A percentile compares a stretch with the other conserved stretches of the same genome.
phyloP scores from a whole-genome alignment of 2,888 invertebrate species.

The Mesopsocus fuscifrons region DNA sequence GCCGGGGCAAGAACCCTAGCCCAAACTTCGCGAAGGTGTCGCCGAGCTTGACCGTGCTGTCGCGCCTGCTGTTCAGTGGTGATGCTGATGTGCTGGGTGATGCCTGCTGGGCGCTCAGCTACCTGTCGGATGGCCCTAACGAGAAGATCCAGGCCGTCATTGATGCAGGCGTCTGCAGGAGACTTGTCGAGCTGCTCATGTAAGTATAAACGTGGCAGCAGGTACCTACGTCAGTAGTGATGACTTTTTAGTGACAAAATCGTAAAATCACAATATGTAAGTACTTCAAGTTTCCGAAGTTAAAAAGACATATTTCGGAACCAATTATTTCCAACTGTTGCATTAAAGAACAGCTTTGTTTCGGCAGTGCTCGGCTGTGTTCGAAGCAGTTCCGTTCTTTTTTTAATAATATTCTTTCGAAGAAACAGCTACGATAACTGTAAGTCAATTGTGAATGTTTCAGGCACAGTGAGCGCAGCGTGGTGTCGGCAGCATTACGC shows the following conservation, averaged over 20 bases:
- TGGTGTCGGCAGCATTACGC: conserved; percentile 78
- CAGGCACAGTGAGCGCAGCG: conserved; percentile 66
- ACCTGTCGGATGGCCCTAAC: conserved; percentile 89
- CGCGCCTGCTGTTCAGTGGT: conserved; percentile 66
- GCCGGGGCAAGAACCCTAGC: conserved; percentile 91
- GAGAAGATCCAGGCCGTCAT: conserved; percentile 96
- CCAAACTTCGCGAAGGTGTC: conserved; percentile 74
- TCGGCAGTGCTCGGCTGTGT: too few species aligned
- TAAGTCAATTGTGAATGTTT: too few species aligned
- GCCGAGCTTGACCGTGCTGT: conserved; percentile 67
- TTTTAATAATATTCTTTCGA: too few species aligned
- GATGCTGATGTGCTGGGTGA: conserved; percentile 85
- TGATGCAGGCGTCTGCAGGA: conserved; percentile 81
- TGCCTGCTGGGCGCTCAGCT: conserved; percentile 90
- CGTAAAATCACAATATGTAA: background rate
- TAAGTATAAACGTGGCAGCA: conserved; percentile 26
- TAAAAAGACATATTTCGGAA: too few species aligned
- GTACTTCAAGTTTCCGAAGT: background rate
- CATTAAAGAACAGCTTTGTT: conserved; percentile 25
- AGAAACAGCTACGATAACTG: too few species aligned
- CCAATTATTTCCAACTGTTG: conserved; percentile 14
- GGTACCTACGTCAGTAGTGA: background rate
- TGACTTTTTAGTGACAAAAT: conserved; percentile 6
- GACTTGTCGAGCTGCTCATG: conserved; percentile 46
- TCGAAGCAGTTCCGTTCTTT: too few species aligned